Base-by-base conservation (phyloP, 2,888 invertebrate genomes). In the Lacanobia wlatinum region DNA sequence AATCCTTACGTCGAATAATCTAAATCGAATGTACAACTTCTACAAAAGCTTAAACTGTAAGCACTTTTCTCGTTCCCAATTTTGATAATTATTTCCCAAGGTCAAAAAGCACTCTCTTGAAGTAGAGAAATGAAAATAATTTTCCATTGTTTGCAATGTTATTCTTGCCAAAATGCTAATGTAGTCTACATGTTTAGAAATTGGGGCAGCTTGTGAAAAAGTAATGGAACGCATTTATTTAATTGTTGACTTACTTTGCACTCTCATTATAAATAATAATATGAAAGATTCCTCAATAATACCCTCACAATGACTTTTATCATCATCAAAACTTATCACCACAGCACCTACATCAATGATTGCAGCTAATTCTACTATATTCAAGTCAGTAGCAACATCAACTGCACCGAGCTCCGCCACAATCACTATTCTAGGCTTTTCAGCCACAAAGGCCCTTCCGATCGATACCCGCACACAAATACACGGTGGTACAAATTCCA, bases 381-480 rank as follows among this genome's bases (percentile, higher is more conserved):
- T 43, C 2, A 48, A n/a, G n/a, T 34, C 7, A 16, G 38, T 7
- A 43, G 48, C 18, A 38, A 6, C 10, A 16, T 52, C 21, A 52
- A 40, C 38, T 50, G 34, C 63, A 21, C 1, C n/a, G n/a, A 2
- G 21, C 12, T 16, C 34, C 16, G 38, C 34, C 28, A 8, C n/a
- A n/a, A n/a, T n/a, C 43, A 38, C 23, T 38, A 48, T 69, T 68
- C 69, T 69, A 63, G 43, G 46, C 21, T 64, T 70, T 63, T 43
- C n/a, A 40, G 10, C 48, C 14, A 53, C 58, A 59, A 74, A 38
- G 53, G 69, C 59, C 78, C 40, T 68, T 40, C 61, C 40, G 72
- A 80, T 80, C 80, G 71, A 80, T 80, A 81, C 58, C 53, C 40
- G 7, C 55, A 72, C 62, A 63, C 55, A 80, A 61, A 61, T 34